Percentiles rank a stretch among this genome's conserved stretches.
Conservation (phyloP, 2,113 vertebrate species). For the Entosphenus tridentatus region DNA sequence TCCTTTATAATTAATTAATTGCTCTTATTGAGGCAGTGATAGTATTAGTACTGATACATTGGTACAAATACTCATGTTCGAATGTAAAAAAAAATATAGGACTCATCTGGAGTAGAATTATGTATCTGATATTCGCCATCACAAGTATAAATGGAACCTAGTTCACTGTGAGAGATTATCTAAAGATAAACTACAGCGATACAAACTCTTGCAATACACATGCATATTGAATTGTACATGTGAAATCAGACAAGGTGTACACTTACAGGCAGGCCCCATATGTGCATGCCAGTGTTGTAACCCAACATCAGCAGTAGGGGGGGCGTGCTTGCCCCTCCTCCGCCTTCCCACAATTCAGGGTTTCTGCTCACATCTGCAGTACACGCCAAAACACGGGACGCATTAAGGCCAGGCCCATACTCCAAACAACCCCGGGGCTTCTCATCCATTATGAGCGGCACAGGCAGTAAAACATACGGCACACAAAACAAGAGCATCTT, state of each 20-base stretch:
- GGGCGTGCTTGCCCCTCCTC: conserved; percentile 27
- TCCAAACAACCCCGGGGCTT: no score
- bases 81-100: not conserved
- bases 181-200: not conserved
- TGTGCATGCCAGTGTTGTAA: conserved; percentile 78
- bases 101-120: not conserved
- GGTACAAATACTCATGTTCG: not conserved
- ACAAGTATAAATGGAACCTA: not conserved
- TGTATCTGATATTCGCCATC: not conserved
- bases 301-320: conserved; percentile 74
- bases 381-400: not conserved
- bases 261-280: conserved; percentile 91
- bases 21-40: no score
- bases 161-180: not conserved
- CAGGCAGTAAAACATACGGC: no score
- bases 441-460: no score
- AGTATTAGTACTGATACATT: no score
- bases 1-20: no score
- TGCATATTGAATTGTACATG: not conserved
- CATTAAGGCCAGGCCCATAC: not conserved
- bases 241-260: not conserved
- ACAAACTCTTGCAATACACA: not conserved
- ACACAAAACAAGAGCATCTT: no score
- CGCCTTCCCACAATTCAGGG: conserved; percentile 15
- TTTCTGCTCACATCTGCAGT: not conserved